These are phyloP conservation scores for Trogon melanurus DNA, from an alignment of 2,113 vertebrate genomes.

Conservation along the genomic window DNA sequence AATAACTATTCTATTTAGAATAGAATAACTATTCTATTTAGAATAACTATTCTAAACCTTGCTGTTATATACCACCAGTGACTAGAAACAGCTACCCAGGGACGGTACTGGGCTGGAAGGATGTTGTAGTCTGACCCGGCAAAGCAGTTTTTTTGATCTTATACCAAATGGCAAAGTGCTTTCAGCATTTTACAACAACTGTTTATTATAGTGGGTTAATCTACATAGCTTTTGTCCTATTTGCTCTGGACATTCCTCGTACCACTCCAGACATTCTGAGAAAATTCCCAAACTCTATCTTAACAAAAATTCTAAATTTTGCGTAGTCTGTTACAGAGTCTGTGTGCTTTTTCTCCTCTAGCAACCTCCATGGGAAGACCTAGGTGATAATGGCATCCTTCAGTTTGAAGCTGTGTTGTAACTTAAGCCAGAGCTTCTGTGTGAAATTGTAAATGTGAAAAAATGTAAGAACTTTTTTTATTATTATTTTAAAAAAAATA, in stretches of 20 bases:
- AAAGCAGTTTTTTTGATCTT: neutral
- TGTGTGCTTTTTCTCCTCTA: neutral
- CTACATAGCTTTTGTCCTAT: neutral
- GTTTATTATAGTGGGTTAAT: neutral
- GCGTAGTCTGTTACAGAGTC: neutral
- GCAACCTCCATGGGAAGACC: neutral
- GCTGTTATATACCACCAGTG: neutral
- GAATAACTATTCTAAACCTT: neutral
- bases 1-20: neutral
- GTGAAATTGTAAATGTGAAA: neutral
- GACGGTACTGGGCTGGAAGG: neutral
- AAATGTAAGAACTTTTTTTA: neutral
- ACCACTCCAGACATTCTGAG: neutral
- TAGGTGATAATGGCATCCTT: neutral
- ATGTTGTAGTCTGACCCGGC: neutral
- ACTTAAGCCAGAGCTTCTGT: neutral
- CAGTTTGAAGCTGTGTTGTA: neutral
- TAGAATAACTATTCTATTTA: neutral
- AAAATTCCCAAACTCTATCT: neutral
- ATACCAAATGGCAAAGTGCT: neutral
- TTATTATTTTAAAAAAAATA: neutral
- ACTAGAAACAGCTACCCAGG: neutral
- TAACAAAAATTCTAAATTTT: neutral
- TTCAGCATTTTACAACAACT: neutral
- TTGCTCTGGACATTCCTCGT: neutral